Evolutionary conservation across 2,888 invertebrate genomes (phyloP), one percentile per base, ranked within the genome.

Genomic region (Rhagonycha lutea): DNA sequence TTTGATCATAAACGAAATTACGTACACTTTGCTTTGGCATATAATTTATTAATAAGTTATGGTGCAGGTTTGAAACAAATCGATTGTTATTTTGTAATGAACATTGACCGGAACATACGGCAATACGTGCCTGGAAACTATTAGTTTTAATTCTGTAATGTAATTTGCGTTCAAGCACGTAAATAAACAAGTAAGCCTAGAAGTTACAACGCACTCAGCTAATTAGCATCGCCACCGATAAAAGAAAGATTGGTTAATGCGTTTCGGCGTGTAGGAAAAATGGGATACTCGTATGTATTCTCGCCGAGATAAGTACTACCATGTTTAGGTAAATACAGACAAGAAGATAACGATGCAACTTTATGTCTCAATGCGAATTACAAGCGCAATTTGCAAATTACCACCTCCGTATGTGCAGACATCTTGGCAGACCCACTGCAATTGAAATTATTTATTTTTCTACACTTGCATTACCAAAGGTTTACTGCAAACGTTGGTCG

Each of bases 191-290:
- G 68, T 26, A 72, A 61, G 62, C 26, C 69, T 69, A 32, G 63
- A 69, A 73, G 73, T 73, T 73, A 73, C 73, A 73, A 73, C 73
- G 73, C 69, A 69, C 69, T 73, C 73, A 32, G 63, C 73, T 73
- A 73, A 73, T 73, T 73, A 73, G 73, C 73, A 73, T 73, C 32
- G 73, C 69, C 69, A 63, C 73, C 73, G 73, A 72, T 73, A 68
- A 69, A 65, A 61, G 24, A 63, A 62, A 14, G 73, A 63, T 63
- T 29, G 62, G 62, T 61, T 69, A 73, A 68, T 68, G 47, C 63
- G 26, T 32, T 32, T 18, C 47, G 63, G 24, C 14, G 28, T 24
- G 12, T 23, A 24, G 14, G 24, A 29, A 65, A 65, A 73, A 69
- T 28, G 65, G 63, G 73, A 73, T 69, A 65, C 18, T 26, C 14